Evolutionary conservation across 2,113 vertebrate species (phyloP), one percentile per base, ranked within the genome.

Genomic region (Neodontobutis hainanensis): DNA sequence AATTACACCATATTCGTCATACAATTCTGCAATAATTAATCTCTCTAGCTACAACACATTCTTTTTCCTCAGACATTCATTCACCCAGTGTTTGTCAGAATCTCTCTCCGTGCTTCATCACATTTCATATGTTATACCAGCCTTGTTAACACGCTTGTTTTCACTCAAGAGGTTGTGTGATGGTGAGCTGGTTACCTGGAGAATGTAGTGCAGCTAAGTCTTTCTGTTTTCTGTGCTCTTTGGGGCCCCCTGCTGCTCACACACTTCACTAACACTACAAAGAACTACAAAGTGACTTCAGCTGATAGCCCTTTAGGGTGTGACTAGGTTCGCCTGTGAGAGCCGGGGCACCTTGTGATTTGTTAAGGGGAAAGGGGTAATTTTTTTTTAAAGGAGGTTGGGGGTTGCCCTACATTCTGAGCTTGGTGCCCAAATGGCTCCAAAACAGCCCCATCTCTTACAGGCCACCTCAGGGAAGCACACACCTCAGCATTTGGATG

Each of bases 391-490:
- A 50, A 47, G 73, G 61, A 75, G 77, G 77, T 66, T 82, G 89
- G 91, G 87, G 65, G 70, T 90, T 91, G 82, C 87, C 89, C 87
- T 93, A 93, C 92, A 92, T 93, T 93, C 92, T 0, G 74, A 91
- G 78, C 91, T 92, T 90, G 90, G 90, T 49, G 90, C 89, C 85
- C 87, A 80, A 74, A 66, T 77, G 75, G 90, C 91, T 89, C 91
- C 89, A 90, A 90, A 92, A 87, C 79, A 92, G 92, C 91, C 90
- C 90, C 88, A 76, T 55, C 86, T 73, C 90, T 91, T 82, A 88
- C 83, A 93, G 92, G 90, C 77, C 34, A 32, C 78, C 80, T 49
- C 66, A 72, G 55, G 44, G 10, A 71, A 76, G 46, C 47, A 51
- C 87, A 75, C 89, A 57, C 90, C 87, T 84, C 78, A 77, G 70